Conservation (phyloP, 2,888 invertebrate genomes). For the Nezara viridula region DNA sequence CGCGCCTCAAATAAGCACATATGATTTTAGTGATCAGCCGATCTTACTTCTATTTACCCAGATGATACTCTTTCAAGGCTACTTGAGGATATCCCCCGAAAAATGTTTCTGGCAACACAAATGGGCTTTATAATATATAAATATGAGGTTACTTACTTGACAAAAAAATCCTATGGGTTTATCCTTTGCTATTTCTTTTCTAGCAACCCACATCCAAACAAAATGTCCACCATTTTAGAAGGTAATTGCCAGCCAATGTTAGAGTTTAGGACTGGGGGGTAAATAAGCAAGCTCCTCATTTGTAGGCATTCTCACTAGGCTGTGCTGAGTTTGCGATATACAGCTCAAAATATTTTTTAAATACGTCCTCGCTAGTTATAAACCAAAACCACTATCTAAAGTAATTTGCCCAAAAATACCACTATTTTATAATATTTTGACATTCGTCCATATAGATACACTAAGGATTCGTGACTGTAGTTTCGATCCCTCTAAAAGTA, state of each 20-base stretch:
- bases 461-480: not conserved
- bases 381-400: not conserved
- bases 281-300: slow-evolving; percentile 57
- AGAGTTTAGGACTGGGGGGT: slow-evolving; percentile 57
- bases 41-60: slow-evolving; percentile 65
- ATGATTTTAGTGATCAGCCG: slow-evolving; percentile 65
- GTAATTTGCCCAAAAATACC: not conserved
- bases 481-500: slow-evolving; percentile 17
- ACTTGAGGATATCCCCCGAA: slow-evolving; percentile 60
- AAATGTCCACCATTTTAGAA: slow-evolving; percentile 60
- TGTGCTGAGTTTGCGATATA: slow-evolving; percentile 51
- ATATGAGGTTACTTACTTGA: slow-evolving; percentile 47
- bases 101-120: slow-evolving; percentile 39
- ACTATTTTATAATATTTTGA: not conserved
- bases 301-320: slow-evolving; percentile 55
- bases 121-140: slow-evolving; percentile 9
- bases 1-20: slow-evolving; percentile 57
- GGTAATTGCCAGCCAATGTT: slow-evolving; percentile 55
- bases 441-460: not conserved
- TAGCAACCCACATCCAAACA: slow-evolving; percentile 55
- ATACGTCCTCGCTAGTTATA: not conserved
- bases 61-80: slow-evolving; percentile 66
- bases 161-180: slow-evolving; percentile 50
- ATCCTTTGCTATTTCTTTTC: slow-evolving; percentile 55
- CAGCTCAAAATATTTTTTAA: slow-evolving; percentile 4